Base-by-base conservation (phyloP, 1,140 invertebrate species). In the Chionoecetes opilio region DNA sequence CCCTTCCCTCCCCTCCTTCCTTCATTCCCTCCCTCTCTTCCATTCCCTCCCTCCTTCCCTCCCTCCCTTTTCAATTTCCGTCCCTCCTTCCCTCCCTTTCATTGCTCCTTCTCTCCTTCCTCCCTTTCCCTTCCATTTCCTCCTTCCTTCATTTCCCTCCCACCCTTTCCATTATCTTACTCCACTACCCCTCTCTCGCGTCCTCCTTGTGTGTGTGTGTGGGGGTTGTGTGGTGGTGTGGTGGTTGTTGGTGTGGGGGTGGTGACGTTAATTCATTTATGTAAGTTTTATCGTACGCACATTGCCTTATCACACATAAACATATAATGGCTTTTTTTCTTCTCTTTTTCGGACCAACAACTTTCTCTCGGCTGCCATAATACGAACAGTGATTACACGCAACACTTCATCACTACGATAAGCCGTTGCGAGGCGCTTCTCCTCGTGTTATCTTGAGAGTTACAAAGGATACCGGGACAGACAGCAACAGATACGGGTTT, bases 391-490 rank as follows among this genome's bases (percentile, higher is more conserved):
- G 63, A 75, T 75, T 75, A 75, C 63, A 75, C 63, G 63, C 63
- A n/a, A n/a, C 63, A 75, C 63, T 75, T 75, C 63, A 75, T 75
- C 63, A 75, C 63, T 26, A 75, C 63, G 63, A 75, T 75, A 75
- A 75, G 63, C 21, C 63, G 21, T 5, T 26, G 26, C 63, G 38
- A 41, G 38, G 38, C 38, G 38, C n/a, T n/a, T n/a, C n/a, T n/a
- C n/a, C n/a, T n/a, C n/a, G n/a, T n/a, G n/a, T n/a, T n/a, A n/a
- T n/a, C n/a, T n/a, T n/a, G n/a, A n/a, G n/a, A n/a, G n/a, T n/a
- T n/a, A n/a, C n/a, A n/a, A n/a, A n/a, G n/a, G n/a, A n/a, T n/a
- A n/a, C n/a, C n/a, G n/a, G n/a, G n/a, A n/a, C n/a, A n/a, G n/a
- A n/a, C n/a, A n/a, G n/a, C n/a, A n/a, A n/a, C n/a, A n/a, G n/a